Evolutionary conservation across 2,888 invertebrate genomes (phyloP), one percentile per base, ranked within the genome.

Genomic region (Pteria penguin): DNA sequence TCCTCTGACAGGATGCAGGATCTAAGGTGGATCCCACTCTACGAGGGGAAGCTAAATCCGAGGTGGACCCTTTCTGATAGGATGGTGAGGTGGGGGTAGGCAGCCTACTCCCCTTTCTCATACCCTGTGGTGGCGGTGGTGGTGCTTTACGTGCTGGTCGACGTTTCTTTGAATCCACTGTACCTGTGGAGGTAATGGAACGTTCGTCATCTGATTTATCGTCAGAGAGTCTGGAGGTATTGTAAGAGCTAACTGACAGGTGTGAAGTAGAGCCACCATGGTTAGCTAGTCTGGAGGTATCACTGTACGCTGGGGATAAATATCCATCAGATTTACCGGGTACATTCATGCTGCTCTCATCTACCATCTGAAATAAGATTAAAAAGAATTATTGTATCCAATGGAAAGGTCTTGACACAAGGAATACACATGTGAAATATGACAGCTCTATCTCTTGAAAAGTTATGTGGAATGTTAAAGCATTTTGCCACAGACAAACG

Each of bases 111-210:
- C 57, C 69, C 22, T 32, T 62, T 36, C 61, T 61, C 8, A 52
- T 45, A n/a, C 54, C 24, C 18, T 68, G 63, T 33, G 54, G 18
- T 54, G 84, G 85, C 24, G 83, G 84, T 18, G 78, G 76, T 4
- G 84, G 85, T 33, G 84, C 84, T 66, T 81, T 85, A 11, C 84
- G 72, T 5, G 76, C 77, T 2, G 85, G 85, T 55, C 79, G 72
- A 62, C 80, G 78, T 57, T 57, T 65, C n/a, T 63, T 72, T 31
- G 67, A 67, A 31, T 67, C 67, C 24, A 67, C 57, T 11, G 72
- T 72, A 18, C 72, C 72, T 18, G 45, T 45, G 14, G 72, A 68
- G 32, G 31, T 65, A 24, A 72, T 55, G 2, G 72, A 72, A n/a
- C 31, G 54, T 4, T 67, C 67, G 57, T 67, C 67, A n/a, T 55